phyloP scores from a whole-genome alignment of 2,113 vertebrate genomes.

The Tringa solitaria region DNA sequence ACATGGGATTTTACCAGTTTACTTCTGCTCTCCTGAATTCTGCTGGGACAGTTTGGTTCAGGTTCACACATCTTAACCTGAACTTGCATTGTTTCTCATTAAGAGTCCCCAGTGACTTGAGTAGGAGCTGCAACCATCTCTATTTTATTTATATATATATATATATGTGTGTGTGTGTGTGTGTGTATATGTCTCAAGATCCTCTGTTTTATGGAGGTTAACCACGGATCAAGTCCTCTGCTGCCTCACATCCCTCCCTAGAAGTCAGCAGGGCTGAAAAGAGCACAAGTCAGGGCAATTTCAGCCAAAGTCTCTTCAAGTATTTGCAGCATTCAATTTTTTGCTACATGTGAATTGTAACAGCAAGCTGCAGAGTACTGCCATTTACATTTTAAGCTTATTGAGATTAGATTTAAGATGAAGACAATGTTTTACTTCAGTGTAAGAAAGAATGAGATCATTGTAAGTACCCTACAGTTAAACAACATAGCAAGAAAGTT shows the following conservation, averaged over 20 bases:
- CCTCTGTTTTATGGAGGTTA: background rate
- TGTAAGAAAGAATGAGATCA: background rate
- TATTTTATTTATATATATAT: background rate
- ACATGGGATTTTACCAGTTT: background rate
- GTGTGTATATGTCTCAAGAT: background rate
- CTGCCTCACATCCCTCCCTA: background rate
- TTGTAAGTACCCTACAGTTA: background rate
- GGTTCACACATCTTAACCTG: background rate
- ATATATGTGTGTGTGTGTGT: no score
- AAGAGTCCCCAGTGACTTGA: background rate
- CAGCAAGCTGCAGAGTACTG: background rate
- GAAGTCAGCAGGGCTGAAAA: background rate
- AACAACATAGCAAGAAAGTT: background rate
- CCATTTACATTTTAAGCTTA: background rate
- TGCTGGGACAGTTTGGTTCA: background rate
- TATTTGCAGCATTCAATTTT: background rate
- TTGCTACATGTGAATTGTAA: background rate
- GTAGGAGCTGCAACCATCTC: background rate
- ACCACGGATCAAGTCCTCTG: background rate
- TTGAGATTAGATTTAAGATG: background rate
- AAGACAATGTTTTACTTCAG: background rate
- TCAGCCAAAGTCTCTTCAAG: background rate
- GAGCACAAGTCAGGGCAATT: background rate
- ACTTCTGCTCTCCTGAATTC: background rate
- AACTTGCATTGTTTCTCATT: background rate